These are phyloP conservation scores for Drosophila imparisetae DNA, from an alignment of 2,888 invertebrate genomes.

Conservation along the genomic window DNA sequence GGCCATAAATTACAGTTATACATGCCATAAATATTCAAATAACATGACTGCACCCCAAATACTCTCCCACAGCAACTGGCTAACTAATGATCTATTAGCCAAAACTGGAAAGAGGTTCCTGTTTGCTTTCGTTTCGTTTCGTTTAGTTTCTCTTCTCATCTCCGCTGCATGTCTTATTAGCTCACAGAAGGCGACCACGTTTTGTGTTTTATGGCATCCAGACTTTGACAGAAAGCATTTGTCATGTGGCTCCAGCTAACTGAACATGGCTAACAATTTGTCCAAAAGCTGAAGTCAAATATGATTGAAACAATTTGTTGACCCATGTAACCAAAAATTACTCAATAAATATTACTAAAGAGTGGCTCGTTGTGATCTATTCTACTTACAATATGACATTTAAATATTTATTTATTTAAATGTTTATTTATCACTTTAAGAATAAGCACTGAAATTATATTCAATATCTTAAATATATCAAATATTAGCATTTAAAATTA, in stretches of 20 bases:
- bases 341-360: conserved; percentile 12
- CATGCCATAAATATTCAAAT: conserved; percentile 81
- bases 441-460: background rate
- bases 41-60: conserved; percentile 64
- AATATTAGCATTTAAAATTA: background rate
- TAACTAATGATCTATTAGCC: conserved; percentile 79
- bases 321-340: conserved; percentile 29
- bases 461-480: background rate
- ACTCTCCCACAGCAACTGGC: conserved; percentile 62
- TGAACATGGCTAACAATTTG: conserved; percentile 62
- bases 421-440: background rate
- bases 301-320: conserved; percentile 63
- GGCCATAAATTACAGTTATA: conserved; percentile 83
- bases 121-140: conserved; percentile 10
- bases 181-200: conserved; percentile 62
- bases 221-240: conserved; percentile 56
- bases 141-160: conserved; percentile 33
- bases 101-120: conserved; percentile 45
- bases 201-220: conserved; percentile 70
- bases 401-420: background rate
- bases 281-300: conserved; percentile 41
- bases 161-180: conserved; percentile 72
- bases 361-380: background rate
- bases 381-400: background rate
- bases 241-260: conserved; percentile 39